Conservation (phyloP, 2,888 invertebrate species). For the Agrotis segetum region DNA sequence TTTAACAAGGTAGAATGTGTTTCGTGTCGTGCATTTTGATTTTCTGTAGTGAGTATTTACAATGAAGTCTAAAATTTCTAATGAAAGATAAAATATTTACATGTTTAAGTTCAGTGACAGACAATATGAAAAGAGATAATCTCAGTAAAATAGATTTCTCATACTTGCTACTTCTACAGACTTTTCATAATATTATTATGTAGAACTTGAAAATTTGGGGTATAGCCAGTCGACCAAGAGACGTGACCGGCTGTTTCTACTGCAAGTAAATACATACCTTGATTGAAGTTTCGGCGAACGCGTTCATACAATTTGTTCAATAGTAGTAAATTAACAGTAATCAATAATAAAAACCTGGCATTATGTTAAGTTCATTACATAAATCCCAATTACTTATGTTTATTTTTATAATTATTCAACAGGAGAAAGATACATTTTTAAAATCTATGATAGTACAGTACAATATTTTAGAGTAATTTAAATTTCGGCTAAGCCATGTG, state of each 20-base stretch:
- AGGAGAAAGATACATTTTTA: neutral
- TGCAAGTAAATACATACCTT: too few relatives aligned
- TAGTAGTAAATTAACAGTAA: neutral
- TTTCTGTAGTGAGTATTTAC: conserved; percentile 48
- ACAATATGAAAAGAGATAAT: conserved; percentile 3
- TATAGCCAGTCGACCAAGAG: too few relatives aligned
- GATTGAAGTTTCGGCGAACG: too few relatives aligned
- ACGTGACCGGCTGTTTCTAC: too few relatives aligned
- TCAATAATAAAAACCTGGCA: neutral
- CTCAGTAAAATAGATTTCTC: neutral
- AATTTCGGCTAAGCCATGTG: conserved; percentile 16
- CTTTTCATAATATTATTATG: too few relatives aligned
- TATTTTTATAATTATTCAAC: neutral
- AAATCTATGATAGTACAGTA: neutral
- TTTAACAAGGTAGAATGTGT: neutral
- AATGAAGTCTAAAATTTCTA: conserved; percentile 33
- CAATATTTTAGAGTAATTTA: neutral
- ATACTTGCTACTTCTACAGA: neutral
- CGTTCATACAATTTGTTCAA: too few relatives aligned
- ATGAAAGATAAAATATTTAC: conserved; percentile 11
- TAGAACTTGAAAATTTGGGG: too few relatives aligned
- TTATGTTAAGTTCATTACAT: neutral
- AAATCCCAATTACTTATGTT: neutral
- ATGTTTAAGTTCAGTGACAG: conserved; percentile 26
- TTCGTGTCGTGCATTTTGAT: conserved; percentile 23